Evolutionary conservation across 2,797 vertebrate genomes (phyloP).

Genomic region (Mormyrops boulengeri): DNA sequence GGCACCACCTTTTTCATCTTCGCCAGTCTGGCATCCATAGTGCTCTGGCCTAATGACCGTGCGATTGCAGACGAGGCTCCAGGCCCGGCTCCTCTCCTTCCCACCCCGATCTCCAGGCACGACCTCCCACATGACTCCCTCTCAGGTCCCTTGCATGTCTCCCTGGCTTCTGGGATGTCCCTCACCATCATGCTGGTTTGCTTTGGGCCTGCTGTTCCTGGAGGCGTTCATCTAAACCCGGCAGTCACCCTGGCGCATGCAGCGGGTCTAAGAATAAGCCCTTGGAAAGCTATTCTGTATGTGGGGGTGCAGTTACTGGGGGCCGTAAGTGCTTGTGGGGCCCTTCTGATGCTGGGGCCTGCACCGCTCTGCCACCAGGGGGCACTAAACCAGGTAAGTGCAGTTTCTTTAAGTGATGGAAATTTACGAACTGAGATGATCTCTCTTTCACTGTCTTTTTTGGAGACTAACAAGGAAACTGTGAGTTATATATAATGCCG

Average conservation of each 20-base stretch:
- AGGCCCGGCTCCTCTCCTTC: neutral
- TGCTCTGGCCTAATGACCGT: conserved; percentile 6
- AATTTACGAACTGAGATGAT: neutral
- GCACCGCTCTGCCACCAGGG: neutral
- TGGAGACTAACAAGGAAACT: neutral
- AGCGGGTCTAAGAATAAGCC: conserved; percentile 25
- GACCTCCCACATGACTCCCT: neutral
- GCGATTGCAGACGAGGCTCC: neutral
- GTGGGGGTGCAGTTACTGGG: conserved; percentile 33
- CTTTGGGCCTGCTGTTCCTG: conserved; percentile 10
- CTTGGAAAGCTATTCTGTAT: conserved; percentile 29
- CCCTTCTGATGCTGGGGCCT: conserved; percentile 25
- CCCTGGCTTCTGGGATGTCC: conserved; percentile 33
- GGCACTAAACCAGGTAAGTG: conserved; percentile 35
- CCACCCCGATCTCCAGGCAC: neutral
- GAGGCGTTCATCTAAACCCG: conserved; percentile 36
- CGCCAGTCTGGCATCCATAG: conserved; percentile 27
- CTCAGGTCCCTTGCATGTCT: conserved; percentile 13
- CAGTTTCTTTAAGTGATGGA: neutral
- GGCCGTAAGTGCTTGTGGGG: conserved; percentile 23
- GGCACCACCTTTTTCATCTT: conserved; percentile 34
- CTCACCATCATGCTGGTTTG: conserved; percentile 23
- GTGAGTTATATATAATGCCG: neutral
- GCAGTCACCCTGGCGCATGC: conserved; percentile 34
- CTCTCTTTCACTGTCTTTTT: neutral